Evolutionary conservation across 2,797 vertebrate genomes (phyloP).

Genomic region (Halcyon chelicuti): DNA sequence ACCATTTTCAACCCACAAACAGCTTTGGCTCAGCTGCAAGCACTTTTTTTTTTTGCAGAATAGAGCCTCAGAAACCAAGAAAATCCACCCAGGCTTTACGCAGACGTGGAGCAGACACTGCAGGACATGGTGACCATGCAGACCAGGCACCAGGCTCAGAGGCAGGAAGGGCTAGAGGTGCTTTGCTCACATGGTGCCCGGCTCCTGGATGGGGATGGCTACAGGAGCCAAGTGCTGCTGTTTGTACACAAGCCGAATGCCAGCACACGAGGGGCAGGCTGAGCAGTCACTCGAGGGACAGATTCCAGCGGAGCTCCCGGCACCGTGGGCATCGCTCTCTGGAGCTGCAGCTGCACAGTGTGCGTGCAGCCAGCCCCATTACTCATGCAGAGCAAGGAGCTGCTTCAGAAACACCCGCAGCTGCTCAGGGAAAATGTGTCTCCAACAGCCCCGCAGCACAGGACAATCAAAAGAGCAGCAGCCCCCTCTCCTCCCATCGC

Average conservation of each 20-base stretch:
- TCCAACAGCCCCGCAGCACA: not conserved
- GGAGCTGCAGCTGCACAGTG: not conserved
- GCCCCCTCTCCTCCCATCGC: accelerated
- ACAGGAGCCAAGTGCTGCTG: accelerated
- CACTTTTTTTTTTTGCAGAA: not conserved
- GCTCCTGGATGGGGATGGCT: not conserved
- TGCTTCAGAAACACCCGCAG: conserved; percentile 17
- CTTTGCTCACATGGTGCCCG: accelerated
- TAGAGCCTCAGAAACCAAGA: not conserved
- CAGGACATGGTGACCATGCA: accelerated
- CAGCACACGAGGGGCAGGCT: not conserved
- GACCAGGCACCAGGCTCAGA: not conserved
- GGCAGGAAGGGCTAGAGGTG: not conserved
- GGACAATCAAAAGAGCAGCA: not conserved
- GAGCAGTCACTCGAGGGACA: not conserved
- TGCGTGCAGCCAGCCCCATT: conserved; percentile 16
- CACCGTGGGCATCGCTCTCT: not conserved
- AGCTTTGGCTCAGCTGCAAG: not conserved
- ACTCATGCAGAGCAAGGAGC: not conserved
- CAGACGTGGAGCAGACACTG: not conserved
- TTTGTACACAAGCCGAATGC: not conserved
- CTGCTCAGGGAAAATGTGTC: not conserved
- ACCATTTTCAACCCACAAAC: not conserved
- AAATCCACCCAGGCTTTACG: not conserved
- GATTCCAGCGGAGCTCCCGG: not conserved